Conservation (phyloP, 2,797 vertebrate species). For the Anableps anableps region DNA sequence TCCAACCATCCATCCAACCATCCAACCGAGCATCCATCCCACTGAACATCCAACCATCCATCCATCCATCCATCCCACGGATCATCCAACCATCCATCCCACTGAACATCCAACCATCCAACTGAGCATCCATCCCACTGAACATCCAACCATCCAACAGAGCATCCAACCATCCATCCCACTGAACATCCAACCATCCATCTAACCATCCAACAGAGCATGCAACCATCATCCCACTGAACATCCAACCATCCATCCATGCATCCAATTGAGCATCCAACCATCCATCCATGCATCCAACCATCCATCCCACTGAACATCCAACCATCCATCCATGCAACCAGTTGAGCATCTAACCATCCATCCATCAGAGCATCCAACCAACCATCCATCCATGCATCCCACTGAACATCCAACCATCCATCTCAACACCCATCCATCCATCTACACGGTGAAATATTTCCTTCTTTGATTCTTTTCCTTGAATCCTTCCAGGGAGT, state of each 20-base stretch:
- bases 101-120: background rate
- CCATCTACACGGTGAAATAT: background rate
- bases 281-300: too few species aligned
- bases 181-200: background rate
- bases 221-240: background rate
- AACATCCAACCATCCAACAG: background rate
- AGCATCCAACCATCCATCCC: background rate
- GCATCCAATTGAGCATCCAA: too few species aligned
- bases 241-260: too few species aligned
- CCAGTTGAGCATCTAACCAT: too few species aligned
- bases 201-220: background rate
- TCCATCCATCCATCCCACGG: too few species aligned
- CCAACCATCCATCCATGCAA: too few species aligned
- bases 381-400: background rate
- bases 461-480: conserved; percentile 10
- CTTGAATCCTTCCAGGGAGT: conserved; percentile 67
- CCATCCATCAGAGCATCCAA: too few species aligned
- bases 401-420: background rate
- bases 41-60: background rate
- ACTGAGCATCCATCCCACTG: background rate
- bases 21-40: background rate
- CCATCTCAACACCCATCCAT: background rate
- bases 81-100: background rate
- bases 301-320: too few species aligned
- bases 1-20: background rate